phyloP scores from a whole-genome alignment of 1,140 invertebrate genomes.

The Bombus breviceps region DNA sequence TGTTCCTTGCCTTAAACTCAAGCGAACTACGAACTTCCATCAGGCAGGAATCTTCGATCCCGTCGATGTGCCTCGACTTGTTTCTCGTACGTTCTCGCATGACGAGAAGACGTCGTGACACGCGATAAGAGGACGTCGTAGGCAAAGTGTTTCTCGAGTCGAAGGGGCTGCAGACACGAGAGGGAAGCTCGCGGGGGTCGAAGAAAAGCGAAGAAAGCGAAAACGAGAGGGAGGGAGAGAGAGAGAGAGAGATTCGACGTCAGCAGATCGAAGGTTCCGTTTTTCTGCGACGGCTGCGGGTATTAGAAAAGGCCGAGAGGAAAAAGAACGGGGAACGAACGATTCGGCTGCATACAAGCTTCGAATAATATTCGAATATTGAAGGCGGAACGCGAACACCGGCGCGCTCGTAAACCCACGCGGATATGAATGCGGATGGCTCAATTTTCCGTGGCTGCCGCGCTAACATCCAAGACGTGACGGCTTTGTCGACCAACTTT shows the following conservation, averaged over 20 bases:
- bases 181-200: neutral
- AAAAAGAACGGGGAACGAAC: conserved; percentile 22
- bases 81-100: conserved; percentile 25
- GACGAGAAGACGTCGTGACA: conserved; percentile 52
- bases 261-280: conserved; percentile 56
- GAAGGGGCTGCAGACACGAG: neutral
- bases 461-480: conserved; percentile 42
- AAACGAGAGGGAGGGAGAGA: neutral
- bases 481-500: conserved; percentile 7
- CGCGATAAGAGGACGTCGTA: conserved; percentile 50
- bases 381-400: conserved; percentile 62
- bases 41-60: neutral
- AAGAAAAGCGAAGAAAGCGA: neutral
- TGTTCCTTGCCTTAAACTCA: neutral
- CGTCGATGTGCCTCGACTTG: neutral
- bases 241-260: conserved; percentile 40
- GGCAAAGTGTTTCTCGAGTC: conserved; percentile 50
- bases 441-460: conserved; percentile 68
- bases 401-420: conserved; percentile 68
- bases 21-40: conserved; percentile 31
- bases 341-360: conserved; percentile 27
- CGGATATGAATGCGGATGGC: conserved; percentile 75
- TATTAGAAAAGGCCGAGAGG: conserved; percentile 26
- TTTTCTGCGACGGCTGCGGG: neutral
- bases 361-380: conserved; percentile 76